Conservation (phyloP, 1,140 invertebrate species). For the Eueides isabella region DNA sequence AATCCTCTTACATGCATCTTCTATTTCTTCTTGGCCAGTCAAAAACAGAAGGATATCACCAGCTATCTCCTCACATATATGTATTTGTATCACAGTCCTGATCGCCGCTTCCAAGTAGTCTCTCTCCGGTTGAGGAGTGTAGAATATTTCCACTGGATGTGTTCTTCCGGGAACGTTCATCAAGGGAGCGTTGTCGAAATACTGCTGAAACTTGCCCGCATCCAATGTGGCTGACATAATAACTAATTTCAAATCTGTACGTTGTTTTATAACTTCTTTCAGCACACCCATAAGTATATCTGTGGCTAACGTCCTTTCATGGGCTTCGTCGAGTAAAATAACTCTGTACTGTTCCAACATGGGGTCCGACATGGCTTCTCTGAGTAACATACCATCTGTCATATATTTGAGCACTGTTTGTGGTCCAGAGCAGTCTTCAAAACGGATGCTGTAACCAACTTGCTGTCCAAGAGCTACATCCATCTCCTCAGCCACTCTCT, state of each 20-base stretch:
- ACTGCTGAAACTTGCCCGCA: constrained; percentile 99
- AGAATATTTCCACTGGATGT: constrained; percentile 93
- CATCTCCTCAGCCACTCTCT: constrained; percentile 99
- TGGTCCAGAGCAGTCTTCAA: constrained; percentile 98
- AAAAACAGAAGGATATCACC: constrained; percentile 98
- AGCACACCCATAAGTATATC: constrained; percentile 99
- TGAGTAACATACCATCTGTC: constrained; percentile 99
- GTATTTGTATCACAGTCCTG: constrained; percentile 99
- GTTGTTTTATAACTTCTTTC: constrained; percentile 98
- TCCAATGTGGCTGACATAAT: constrained; percentile 99
- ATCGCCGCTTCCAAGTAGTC: constrained; percentile 99
- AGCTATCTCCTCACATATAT: constrained; percentile 98
- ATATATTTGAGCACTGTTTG: constrained; percentile 97
- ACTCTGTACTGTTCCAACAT: constrained; percentile 98
- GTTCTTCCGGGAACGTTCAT: constrained; percentile 95
- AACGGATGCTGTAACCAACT: constrained; percentile 99
- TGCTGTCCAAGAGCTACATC: constrained; percentile 93
- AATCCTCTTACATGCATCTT: constrained; percentile 99
- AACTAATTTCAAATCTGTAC: constrained; percentile 97
- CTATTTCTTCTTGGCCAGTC: constrained; percentile 98
- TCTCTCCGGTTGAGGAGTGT: constrained; percentile 98
- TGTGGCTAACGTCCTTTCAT: constrained; percentile 98
- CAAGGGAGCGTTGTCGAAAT: constrained; percentile 98
- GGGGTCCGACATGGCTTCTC: constrained; percentile 99
- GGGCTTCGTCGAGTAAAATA: constrained; percentile 98